phyloP scores from a whole-genome alignment of 1,140 invertebrate species.

The Glossosoma conforme region DNA sequence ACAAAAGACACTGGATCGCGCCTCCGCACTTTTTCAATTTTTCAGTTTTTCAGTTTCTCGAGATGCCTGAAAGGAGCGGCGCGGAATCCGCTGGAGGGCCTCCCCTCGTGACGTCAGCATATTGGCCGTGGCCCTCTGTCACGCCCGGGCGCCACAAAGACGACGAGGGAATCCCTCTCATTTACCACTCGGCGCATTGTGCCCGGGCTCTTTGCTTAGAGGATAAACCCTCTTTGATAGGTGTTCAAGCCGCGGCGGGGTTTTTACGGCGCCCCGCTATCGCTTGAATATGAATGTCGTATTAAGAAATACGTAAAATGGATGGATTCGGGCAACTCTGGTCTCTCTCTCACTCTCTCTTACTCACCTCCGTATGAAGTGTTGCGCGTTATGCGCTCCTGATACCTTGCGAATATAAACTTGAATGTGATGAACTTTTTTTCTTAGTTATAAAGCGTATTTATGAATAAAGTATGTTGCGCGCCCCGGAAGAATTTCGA shows the following conservation, averaged over 20 bases:
- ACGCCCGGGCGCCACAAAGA: not conserved
- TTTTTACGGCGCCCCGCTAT: conserved; percentile 2
- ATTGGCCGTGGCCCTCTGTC: not conserved
- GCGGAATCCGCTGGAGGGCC: conserved; percentile 3
- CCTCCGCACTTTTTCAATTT: too few relatives aligned
- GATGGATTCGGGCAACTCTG: not conserved
- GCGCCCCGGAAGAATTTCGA: too few relatives aligned
- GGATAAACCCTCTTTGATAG: conserved; percentile 31
- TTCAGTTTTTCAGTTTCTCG: too few relatives aligned
- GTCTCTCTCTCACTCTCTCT: too few relatives aligned
- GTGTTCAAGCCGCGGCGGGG: conserved; percentile 7
- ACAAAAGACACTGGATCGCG: too few relatives aligned
- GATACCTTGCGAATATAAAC: too few relatives aligned
- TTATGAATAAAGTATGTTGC: too few relatives aligned
- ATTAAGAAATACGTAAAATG: conserved; percentile 4
- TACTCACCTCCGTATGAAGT: too few relatives aligned
- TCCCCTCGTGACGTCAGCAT: conserved; percentile 7
- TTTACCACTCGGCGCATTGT: conserved; percentile 29
- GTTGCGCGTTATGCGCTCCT: too few relatives aligned
- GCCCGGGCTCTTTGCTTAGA: conserved; percentile 24
- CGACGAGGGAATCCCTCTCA: conserved; percentile 21
- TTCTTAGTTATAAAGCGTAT: too few relatives aligned
- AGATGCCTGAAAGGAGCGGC: too few relatives aligned
- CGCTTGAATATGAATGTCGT: conserved; percentile 1
- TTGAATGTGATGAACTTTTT: too few relatives aligned